Conservation (phyloP, 2,797 vertebrate genomes). For the Cetoscarus ocellatus region DNA sequence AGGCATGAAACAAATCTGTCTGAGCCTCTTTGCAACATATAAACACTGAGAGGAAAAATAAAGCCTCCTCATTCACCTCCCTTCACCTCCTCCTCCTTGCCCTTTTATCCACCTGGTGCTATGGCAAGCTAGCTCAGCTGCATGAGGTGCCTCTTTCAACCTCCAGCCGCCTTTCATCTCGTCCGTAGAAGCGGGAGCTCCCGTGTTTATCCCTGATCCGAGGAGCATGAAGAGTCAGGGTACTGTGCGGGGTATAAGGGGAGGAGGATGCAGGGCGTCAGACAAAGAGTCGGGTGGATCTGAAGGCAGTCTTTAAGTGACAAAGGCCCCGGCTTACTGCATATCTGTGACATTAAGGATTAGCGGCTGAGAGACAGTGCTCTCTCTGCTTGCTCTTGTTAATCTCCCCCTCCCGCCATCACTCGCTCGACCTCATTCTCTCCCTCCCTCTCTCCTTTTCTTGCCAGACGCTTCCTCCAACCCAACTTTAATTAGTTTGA, state of each 20-base stretch:
- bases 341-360: slow-evolving; percentile 81
- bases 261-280: slow-evolving; percentile 57
- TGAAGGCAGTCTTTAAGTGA: slow-evolving; percentile 72
- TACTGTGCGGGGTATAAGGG: slow-evolving; percentile 39
- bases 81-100: slow-evolving; percentile 45
- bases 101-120: slow-evolving; percentile 70
- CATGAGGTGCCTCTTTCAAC: slow-evolving; percentile 65
- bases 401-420: slow-evolving; percentile 75
- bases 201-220: slow-evolving; percentile 71
- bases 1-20: slow-evolving; percentile 68
- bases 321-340: slow-evolving; percentile 68
- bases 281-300: slow-evolving; percentile 72
- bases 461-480: slow-evolving; percentile 51
- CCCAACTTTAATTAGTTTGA: slow-evolving; percentile 83
- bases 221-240: slow-evolving; percentile 52
- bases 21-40: slow-evolving; percentile 74
- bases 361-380: slow-evolving; percentile 70
- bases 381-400: slow-evolving; percentile 74
- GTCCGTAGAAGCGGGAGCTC: slow-evolving; percentile 56
- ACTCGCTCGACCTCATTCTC: slow-evolving; percentile 57
- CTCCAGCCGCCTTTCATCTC: slow-evolving; percentile 68
- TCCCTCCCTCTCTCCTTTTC: slow-evolving; percentile 37
- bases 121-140: slow-evolving; percentile 50
- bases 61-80: slow-evolving; percentile 41
- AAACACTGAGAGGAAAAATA: slow-evolving; percentile 62